These are phyloP conservation scores for Cephonodes hylas DNA, from an alignment of 2,888 invertebrate genomes.

Conservation along the genomic window DNA sequence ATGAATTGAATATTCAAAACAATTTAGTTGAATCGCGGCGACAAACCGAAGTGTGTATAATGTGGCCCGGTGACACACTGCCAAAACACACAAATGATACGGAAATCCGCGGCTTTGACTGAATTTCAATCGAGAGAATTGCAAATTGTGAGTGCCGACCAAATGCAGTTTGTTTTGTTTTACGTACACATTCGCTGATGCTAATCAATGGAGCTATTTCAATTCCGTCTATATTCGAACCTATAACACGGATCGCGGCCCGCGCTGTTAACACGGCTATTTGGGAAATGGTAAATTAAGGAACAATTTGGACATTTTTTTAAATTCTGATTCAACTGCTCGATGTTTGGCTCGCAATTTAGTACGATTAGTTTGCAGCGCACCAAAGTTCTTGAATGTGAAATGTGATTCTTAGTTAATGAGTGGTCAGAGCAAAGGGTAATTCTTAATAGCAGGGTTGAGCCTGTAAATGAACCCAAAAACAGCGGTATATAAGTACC, in stretches of 20 bases:
- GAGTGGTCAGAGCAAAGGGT: no score
- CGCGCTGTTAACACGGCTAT: background rate
- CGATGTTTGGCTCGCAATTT: no score
- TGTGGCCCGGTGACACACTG: background rate
- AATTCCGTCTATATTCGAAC: background rate
- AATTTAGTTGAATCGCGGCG: background rate
- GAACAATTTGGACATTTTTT: background rate
- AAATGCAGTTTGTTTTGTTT: background rate
- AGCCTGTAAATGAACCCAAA: no score
- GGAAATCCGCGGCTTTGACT: conserved; percentile 4
- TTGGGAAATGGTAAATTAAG: background rate
- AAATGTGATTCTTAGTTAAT: no score
- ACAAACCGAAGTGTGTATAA: background rate
- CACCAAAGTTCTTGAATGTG: no score
- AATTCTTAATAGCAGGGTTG: no score
- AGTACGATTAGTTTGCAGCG: no score
- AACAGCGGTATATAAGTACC: no score
- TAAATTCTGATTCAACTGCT: no score
- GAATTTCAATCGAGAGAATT: conserved; percentile 9
- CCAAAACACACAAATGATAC: conserved; percentile 1
- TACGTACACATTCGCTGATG: background rate
- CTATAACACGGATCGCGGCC: background rate
- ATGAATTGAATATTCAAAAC: background rate
- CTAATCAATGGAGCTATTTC: background rate
- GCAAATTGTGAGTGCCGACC: background rate